These are phyloP conservation scores for Brachyopa scutellaris DNA, from an alignment of 2,888 invertebrate species.

Conservation along the genomic window DNA sequence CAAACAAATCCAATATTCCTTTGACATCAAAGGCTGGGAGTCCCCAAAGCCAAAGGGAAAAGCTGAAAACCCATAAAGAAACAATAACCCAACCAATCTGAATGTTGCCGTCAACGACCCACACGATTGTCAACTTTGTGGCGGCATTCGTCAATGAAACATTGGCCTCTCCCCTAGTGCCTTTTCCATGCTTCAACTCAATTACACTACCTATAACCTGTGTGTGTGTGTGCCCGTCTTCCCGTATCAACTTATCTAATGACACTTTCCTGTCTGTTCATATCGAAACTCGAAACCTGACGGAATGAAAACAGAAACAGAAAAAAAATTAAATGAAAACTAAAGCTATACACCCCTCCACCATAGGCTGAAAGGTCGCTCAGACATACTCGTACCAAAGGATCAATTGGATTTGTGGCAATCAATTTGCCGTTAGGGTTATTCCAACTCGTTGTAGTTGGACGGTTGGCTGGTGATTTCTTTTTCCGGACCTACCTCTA, in stretches of 20 bases:
- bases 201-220: constrained; percentile 56
- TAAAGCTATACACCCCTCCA: constrained; percentile 35
- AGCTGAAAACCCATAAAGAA: constrained; percentile 67
- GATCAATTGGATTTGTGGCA: constrained; percentile 73
- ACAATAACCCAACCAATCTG: constrained; percentile 56
- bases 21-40: constrained; percentile 60
- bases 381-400: constrained; percentile 57
- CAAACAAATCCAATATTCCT: constrained; percentile 72
- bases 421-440: constrained; percentile 69
- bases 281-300: constrained; percentile 65
- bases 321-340: not conserved
- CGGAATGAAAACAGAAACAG: constrained; percentile 20
- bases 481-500: constrained; percentile 70
- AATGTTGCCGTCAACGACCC: constrained; percentile 14
- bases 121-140: not conserved
- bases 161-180: constrained; percentile 17
- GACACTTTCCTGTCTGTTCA: constrained; percentile 71
- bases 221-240: constrained; percentile 41
- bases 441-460: constrained; percentile 47
- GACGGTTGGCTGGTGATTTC: constrained; percentile 14
- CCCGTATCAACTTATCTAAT: constrained; percentile 70
- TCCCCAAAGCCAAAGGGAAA: constrained; percentile 13
- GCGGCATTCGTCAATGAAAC: constrained; percentile 46
- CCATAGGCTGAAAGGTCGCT: constrained; percentile 57
- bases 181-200: constrained; percentile 60